Evolutionary conservation across 35 echinoderm and acorn worm species (phyloP).

Genomic region (Hemicentrotus pulcherrimus): DNA sequence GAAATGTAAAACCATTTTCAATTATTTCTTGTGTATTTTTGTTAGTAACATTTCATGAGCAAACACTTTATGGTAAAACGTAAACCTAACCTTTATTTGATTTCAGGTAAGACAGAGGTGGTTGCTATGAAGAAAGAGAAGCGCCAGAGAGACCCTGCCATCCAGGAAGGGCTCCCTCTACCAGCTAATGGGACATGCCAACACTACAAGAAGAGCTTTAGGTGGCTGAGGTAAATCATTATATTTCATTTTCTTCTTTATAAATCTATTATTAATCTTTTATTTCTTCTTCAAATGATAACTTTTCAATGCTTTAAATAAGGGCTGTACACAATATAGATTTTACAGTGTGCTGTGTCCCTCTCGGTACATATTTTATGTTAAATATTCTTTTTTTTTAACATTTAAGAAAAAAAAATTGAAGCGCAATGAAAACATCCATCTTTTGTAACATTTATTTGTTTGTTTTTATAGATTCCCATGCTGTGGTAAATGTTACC

Average conservation of each 20-base stretch:
- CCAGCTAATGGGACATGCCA: conserved; percentile 88
- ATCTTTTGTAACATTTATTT: not conserved
- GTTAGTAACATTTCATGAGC: too few species aligned
- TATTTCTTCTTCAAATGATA: not conserved
- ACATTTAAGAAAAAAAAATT: too few species aligned
- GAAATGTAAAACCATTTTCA: too few species aligned
- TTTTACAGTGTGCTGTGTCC: too few species aligned
- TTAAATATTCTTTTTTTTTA: too few species aligned
- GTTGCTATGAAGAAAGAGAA: conserved; percentile 68
- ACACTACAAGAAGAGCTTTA: conserved; percentile 96
- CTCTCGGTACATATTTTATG: too few species aligned
- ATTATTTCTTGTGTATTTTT: too few species aligned
- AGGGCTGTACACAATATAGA: too few species aligned
- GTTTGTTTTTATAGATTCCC: conserved; percentile 68
- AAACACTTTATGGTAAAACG: too few species aligned
- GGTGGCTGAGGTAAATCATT: conserved; percentile 78
- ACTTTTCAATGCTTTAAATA: not conserved
- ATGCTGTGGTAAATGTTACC: conserved; percentile 93
- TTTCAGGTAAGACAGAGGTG: conserved; percentile 48
- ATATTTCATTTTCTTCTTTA: not conserved
- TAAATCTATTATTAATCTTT: not conserved
- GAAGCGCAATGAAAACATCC: too few species aligned
- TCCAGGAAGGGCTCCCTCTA: conserved; percentile 82
- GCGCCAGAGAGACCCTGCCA: conserved; percentile 78
- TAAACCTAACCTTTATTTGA: not conserved